These are phyloP conservation scores for Gallinago paraguaiae DNA, from an alignment of 2,113 vertebrate genomes.

Conservation along the genomic window DNA sequence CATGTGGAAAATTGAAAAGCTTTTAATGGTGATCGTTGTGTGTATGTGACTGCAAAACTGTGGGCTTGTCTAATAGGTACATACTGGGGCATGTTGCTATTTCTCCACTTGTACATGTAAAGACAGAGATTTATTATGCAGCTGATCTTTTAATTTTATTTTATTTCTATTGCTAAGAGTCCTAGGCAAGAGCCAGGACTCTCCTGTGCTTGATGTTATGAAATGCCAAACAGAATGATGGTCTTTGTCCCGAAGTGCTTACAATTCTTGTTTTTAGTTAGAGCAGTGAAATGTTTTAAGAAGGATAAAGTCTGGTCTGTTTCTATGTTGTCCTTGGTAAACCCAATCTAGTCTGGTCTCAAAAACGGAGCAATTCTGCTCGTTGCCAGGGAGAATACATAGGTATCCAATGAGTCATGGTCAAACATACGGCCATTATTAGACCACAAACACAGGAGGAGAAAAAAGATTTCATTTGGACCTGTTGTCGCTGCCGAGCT, in stretches of 20 bases:
- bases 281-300: background rate
- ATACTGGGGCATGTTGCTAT: background rate
- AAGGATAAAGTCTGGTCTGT: slow-evolving; percentile 62
- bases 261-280: slow-evolving; percentile 32
- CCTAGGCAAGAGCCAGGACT: background rate
- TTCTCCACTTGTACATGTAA: background rate
- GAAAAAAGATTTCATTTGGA: slow-evolving; percentile 67
- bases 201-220: background rate
- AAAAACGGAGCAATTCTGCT: slow-evolving; percentile 63
- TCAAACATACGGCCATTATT: slow-evolving; percentile 69
- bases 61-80: background rate
- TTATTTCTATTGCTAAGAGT: background rate
- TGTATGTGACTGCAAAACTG: background rate
- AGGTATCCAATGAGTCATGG: slow-evolving; percentile 72
- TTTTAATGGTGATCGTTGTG: background rate
- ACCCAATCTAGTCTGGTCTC: slow-evolving; percentile 67
- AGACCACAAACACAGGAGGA: slow-evolving; percentile 67
- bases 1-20: background rate
- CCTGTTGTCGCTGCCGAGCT: slow-evolving; percentile 61
- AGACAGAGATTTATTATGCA: background rate
- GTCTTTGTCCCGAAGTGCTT: slow-evolving; percentile 39
- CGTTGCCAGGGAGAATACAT: slow-evolving; percentile 71
- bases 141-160: background rate
- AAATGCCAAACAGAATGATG: slow-evolving; percentile 48
- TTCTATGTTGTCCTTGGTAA: slow-evolving; percentile 66